Conservation (phyloP, 2,113 vertebrate species). For the Cyrtonyx montezumae region DNA sequence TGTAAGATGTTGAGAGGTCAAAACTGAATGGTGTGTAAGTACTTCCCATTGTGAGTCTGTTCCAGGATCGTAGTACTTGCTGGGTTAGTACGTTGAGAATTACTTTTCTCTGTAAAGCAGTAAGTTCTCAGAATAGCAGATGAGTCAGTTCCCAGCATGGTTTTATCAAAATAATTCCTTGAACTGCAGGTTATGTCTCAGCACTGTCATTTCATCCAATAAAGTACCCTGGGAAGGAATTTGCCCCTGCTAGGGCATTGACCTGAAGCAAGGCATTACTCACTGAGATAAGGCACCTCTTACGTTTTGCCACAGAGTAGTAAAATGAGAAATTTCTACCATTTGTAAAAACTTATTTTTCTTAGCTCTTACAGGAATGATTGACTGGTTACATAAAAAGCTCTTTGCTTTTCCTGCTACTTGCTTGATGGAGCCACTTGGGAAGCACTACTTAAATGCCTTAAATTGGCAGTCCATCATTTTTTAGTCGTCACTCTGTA, state of each 20-base stretch:
- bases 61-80: not conserved
- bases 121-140: not conserved
- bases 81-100: not conserved
- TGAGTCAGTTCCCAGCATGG: conserved; percentile 30
- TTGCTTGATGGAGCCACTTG: not conserved
- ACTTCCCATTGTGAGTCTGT: not conserved
- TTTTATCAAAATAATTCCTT: not conserved
- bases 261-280: not conserved
- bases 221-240: not conserved
- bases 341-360: not conserved
- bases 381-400: not conserved
- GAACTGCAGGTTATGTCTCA: not conserved
- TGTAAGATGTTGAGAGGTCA: not conserved
- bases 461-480: not conserved
- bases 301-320: not conserved
- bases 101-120: not conserved
- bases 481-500: not conserved
- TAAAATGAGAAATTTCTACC: not conserved
- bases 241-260: not conserved
- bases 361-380: not conserved
- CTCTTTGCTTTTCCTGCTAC: not conserved
- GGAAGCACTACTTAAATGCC: not conserved
- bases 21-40: not conserved
- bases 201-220: not conserved
- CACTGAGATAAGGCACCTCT: not conserved